Evolutionary conservation across 1,140 invertebrate species (phyloP), one percentile per base, ranked within the genome.

Genomic region (Apis dorsata): DNA sequence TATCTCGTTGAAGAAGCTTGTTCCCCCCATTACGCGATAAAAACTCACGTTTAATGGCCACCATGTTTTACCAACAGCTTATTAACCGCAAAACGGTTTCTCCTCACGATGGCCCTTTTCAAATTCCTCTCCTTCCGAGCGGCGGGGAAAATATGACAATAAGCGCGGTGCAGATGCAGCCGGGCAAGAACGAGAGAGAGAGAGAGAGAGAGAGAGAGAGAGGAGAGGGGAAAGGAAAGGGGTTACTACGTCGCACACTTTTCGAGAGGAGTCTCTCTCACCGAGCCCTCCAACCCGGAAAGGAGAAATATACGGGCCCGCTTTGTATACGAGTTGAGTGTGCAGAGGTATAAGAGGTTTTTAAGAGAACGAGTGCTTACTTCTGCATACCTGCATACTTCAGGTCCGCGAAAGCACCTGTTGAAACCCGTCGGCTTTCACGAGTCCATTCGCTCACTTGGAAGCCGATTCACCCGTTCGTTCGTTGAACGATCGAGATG

Each of bases 371-470:
- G 87, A 92, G 91, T 92, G 90, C 90, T 92, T 91, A 86, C 91
- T 92, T 92, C 89, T 90, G 87, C 91, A 91, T 91, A 92, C 91
- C 91, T 92, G 91, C 91, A 91, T 92, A 89, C 90, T 91, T 89
- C 86, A 90, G 87, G 74, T 88, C 85, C 87, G 88, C 91, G 86
- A 89, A 90, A 92, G 91, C 91, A 92, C 91, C 91, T 92, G 91
- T 92, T 92, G 91, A 91, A 91, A 90, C 88, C 81, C 86, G 63
- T 78, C 72, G 84, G 83, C 85, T 88, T 88, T 87, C 86, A 82
- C 34, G 78, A 85, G 71, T 86, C 68, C 79, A 55, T 79, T 81
- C 86, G 83, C 66, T 88, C 79, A 87, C 87, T 88, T 88, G 73
- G 74, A 87, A 81, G 86, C 78, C 83, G 85, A 87, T 88, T 87